phyloP scores from a whole-genome alignment of 30 jellyfish, hydroid and myxozoan genomes.

The Hydra vulgaris region DNA sequence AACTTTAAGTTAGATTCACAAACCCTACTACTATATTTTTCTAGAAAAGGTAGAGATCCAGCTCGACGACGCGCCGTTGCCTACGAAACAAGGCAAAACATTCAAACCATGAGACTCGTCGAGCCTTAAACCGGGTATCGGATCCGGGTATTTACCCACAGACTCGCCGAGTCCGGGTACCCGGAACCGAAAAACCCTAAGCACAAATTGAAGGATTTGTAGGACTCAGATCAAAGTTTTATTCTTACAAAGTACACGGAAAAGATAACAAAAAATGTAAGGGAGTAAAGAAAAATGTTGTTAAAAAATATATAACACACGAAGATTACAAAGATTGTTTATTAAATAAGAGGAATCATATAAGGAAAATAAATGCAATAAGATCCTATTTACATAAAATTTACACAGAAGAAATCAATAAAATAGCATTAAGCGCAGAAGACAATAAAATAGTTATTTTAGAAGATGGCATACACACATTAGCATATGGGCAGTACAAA shows the following conservation, averaged over 20 bases:
- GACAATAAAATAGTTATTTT: conserved; percentile 7
- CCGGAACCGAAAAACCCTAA: no score
- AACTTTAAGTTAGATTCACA: no score
- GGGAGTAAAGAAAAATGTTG: conserved; percentile 19
- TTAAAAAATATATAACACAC: not conserved
- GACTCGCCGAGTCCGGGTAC: no score
- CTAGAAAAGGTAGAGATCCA: no score
- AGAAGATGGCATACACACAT: conserved; percentile 11
- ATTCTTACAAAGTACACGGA: conserved; percentile 15
- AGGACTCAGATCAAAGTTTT: not conserved
- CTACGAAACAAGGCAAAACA: no score
- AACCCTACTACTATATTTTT: no score
- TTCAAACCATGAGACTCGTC: no score
- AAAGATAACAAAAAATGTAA: conserved; percentile 13
- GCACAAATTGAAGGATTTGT: not conserved
- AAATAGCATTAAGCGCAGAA: conserved; percentile 2
- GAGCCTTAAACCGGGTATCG: no score
- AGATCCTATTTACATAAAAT: not conserved
- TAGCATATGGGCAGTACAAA: conserved; percentile 16
- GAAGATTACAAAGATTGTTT: conserved; percentile 21
- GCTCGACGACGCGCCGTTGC: no score
- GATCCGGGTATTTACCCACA: no score
- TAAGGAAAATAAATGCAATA: not conserved
- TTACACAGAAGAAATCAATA: conserved; percentile 5
- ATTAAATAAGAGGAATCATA: not conserved